Evolutionary conservation across 1,140 invertebrate genomes (phyloP).

Genomic region (Brachionus rotundiformis): DNA sequence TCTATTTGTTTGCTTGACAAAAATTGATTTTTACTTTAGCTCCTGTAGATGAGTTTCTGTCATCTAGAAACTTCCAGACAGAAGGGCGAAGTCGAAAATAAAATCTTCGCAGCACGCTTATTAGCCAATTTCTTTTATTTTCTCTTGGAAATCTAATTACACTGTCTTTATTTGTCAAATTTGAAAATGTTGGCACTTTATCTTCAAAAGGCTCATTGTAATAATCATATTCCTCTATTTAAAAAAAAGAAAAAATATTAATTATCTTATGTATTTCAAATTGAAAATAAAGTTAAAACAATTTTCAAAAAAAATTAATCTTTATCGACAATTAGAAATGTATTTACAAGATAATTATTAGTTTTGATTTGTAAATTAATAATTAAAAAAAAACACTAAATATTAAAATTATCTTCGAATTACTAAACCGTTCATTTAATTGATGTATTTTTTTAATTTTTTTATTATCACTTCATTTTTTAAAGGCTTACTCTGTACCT

Average conservation of each 20-base stretch:
- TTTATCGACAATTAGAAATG: neutral
- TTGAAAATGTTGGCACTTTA: conserved; percentile 10
- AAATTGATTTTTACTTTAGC: conserved; percentile 47
- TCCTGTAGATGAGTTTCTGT: conserved; percentile 23
- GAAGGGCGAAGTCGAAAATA: conserved; percentile 16
- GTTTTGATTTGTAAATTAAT: no score
- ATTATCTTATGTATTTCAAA: no score
- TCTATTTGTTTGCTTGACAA: no score
- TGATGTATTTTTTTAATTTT: no score
- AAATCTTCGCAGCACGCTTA: neutral
- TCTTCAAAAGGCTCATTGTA: neutral
- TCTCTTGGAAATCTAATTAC: conserved; percentile 40
- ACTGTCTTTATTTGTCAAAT: conserved; percentile 15
- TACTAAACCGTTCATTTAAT: no score
- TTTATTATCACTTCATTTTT: no score
- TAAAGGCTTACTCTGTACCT: no score
- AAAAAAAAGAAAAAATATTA: neutral
- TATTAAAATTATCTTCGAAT: no score
- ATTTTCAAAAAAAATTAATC: neutral
- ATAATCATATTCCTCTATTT: conserved; percentile 23
- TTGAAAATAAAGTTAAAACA: no score
- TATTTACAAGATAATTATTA: no score
- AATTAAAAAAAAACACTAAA: no score
- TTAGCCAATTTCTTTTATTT: conserved; percentile 25
- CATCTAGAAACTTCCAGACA: conserved; percentile 46